A percentile compares a stretch with the other conserved stretches of the same genome.
Evolutionary conservation across 2,888 invertebrate genomes (phyloP).

Genomic region (Gerris lacustris): DNA sequence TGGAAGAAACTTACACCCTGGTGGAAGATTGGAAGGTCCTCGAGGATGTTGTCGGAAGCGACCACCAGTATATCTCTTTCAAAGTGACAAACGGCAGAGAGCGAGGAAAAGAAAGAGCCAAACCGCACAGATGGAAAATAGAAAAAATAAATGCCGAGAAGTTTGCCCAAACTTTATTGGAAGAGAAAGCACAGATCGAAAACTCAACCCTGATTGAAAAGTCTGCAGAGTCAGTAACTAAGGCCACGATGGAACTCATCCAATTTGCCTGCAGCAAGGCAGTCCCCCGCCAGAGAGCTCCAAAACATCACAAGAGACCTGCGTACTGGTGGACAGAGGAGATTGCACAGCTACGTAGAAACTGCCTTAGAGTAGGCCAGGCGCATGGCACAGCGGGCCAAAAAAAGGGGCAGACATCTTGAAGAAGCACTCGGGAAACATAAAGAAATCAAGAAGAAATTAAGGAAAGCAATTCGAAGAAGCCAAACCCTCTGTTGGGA

Average conservation of each 20-base stretch:
- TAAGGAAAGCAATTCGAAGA: no score
- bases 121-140: not conserved
- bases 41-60: not conserved
- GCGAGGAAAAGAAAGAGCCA: not conserved
- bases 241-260: not conserved
- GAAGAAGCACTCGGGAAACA: not conserved
- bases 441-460: not conserved
- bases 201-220: no score
- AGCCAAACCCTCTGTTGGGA: not conserved
- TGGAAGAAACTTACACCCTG: not conserved
- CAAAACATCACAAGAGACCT: not conserved
- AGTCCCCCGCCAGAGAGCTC: not conserved
- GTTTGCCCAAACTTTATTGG: not conserved
- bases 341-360: not conserved
- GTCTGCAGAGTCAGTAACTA: not conserved
- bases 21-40: not conserved
- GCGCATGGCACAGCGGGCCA: not conserved
- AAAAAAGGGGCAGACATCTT: not conserved
- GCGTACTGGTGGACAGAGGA: not conserved
- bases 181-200: no score
- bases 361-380: constrained; percentile 4
- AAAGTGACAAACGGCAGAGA: not conserved
- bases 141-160: not conserved
- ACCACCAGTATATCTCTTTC: constrained; percentile 1
- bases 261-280: not conserved